Base-by-base conservation (phyloP, 2,113 vertebrate species). In the Eulacestoma nigropectus region DNA sequence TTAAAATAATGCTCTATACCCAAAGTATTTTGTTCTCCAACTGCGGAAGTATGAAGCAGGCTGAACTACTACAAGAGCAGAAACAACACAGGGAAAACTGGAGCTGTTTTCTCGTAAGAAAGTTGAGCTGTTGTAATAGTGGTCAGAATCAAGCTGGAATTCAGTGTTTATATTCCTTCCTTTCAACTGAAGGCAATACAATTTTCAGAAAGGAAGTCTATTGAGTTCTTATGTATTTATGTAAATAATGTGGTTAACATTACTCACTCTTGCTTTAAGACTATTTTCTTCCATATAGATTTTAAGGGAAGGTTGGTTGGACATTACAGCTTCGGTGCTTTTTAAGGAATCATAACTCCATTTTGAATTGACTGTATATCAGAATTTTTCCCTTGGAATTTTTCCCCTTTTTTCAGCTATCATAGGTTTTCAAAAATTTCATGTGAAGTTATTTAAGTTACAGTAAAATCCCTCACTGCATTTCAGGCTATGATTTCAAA, bases 401-500 rank as follows among this genome's bases (percentile, higher is more conserved):
- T 83, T 70, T 27, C 23, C 37, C 20, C n/a, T 32, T 16, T 49
- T 74, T 37, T 59, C 10, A 72, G 53, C 25, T 33, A 35, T 59
- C 5, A 22, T 0, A 76, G 7, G 5, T 41, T 57, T 94, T 85
- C 84, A 90, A 30, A 76, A 85, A 55, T 50, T 63, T 79, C 11
- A 56, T 12, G 10, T 57, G 59, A 60, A 46, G 21, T 32, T 64
- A 25, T 79, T 52, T 52, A 74, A 75, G 42, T 50, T 59, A 60
- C 53, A 35, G 11, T 50, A 86, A 93, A 89, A 79, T 39, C 35
- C 9, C 30, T 63, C 57, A 35, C 26, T 75, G 14, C 14, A 15
- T 88, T 82, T 93, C 57, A 93, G 47, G 39, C 44, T 72, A 32
- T 41, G 18, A 79, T 75, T 56, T 65, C 78, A 42, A 90, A 94